phyloP scores from a whole-genome alignment of 2,797 vertebrate genomes.

The Scolopax bukidnonensis region DNA sequence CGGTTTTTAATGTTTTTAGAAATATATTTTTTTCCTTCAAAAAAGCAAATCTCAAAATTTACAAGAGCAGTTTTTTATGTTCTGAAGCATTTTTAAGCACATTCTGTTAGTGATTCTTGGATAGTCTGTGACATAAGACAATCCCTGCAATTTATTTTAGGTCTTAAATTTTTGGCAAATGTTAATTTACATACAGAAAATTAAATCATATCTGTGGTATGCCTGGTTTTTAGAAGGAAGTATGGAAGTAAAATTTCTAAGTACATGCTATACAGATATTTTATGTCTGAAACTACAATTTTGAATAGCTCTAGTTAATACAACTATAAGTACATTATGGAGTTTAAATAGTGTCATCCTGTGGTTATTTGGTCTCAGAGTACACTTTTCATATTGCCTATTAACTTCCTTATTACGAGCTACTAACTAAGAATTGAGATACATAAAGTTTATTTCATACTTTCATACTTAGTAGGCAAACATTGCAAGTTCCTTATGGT shows the following conservation, averaged over 20 bases:
- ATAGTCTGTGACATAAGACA: background rate
- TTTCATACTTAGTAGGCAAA: background rate
- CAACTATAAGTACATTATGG: background rate
- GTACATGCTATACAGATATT: background rate
- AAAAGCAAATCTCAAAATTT: background rate
- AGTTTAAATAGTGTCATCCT: background rate
- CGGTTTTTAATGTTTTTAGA: background rate
- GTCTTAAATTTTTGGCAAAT: background rate
- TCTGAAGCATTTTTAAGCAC: background rate
- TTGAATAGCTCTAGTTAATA: background rate
- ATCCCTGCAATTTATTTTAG: background rate
- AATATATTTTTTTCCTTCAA: background rate
- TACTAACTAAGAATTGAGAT: background rate
- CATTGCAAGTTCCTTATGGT: background rate
- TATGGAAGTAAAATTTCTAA: background rate
- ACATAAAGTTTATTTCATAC: background rate
- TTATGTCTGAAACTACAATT: background rate
- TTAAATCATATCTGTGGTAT: background rate
- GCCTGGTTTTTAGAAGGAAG: background rate
- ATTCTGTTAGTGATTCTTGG: background rate
- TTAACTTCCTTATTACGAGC: background rate
- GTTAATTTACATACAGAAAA: background rate
- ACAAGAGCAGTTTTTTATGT: background rate
- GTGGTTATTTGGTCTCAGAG: background rate
- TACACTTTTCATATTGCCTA: background rate